Percentiles rank a stretch among this genome's conserved stretches.
Conservation (phyloP, 2,797 vertebrate species). For the Hemibagrus guttatus region DNA sequence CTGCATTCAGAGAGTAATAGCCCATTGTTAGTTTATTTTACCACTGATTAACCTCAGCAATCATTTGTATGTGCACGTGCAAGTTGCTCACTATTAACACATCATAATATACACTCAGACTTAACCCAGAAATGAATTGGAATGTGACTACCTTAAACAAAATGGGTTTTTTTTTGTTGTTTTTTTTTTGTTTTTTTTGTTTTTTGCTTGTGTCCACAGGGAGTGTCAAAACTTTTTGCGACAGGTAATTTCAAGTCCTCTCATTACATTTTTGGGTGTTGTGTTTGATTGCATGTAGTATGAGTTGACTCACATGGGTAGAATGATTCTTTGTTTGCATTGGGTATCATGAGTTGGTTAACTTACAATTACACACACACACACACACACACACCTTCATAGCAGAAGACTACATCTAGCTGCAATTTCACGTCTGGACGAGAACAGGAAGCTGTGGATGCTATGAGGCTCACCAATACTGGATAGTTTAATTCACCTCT, state of each 20-base stretch:
- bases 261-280: background rate
- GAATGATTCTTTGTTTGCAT: background rate
- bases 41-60: background rate
- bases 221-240: slow-evolving; percentile 22
- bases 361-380: no score
- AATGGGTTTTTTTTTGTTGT: no score
- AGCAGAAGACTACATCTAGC: no score
- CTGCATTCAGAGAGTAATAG: background rate
- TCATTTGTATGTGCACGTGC: background rate
- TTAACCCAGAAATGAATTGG: background rate
- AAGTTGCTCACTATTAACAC: background rate
- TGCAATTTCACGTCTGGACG: no score
- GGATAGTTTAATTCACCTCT: background rate
- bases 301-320: background rate
- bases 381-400: no score
- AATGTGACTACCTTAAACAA: background rate
- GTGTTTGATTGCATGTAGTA: background rate
- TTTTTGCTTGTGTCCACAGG: slow-evolving; percentile 23
- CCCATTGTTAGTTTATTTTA: background rate
- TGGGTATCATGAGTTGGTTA: background rate
- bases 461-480: no score
- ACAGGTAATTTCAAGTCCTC: slow-evolving; percentile 15
- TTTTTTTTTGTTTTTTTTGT: no score
- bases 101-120: background rate
- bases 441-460: no score